These are phyloP conservation scores for Molanna angustata DNA, from an alignment of 2,888 invertebrate genomes.

Conservation along the genomic window DNA sequence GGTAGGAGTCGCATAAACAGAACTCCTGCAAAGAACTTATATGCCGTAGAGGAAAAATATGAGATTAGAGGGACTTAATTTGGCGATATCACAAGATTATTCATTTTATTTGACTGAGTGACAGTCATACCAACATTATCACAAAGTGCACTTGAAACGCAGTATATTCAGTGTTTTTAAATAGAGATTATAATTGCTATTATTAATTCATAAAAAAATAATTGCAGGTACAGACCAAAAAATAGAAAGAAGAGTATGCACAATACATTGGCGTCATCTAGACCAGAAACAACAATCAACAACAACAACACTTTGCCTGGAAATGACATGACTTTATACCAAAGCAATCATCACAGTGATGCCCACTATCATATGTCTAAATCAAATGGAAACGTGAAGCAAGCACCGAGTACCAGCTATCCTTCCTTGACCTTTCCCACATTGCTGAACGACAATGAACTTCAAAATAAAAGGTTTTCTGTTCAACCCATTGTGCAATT, in stretches of 20 bases:
- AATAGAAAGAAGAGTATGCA: constrained; percentile 54
- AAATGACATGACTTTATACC: constrained; percentile 20
- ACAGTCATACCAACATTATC: too few species aligned
- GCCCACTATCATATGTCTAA: constrained; percentile 41
- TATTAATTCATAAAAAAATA: constrained; percentile 6
- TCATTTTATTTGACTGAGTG: too few species aligned
- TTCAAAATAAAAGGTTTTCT: constrained; percentile 9
- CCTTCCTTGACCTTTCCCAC: constrained; percentile 34
- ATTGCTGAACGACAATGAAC: constrained; percentile 19
- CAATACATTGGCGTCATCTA: constrained; percentile 1
- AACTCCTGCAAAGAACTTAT: too few species aligned
- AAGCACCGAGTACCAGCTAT: too few species aligned
- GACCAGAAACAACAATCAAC: constrained; percentile 7
- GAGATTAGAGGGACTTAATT: too few species aligned
- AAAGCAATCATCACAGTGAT: constrained; percentile 27
- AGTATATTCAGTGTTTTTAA: too few species aligned
- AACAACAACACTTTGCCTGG: not conserved
- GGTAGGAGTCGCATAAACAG: too few species aligned
- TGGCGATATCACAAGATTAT: too few species aligned
- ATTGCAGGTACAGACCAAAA: constrained; percentile 59
- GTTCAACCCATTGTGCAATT: constrained; percentile 10
- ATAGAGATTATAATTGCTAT: too few species aligned
- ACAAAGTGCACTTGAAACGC: too few species aligned
- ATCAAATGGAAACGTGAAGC: constrained; percentile 37
- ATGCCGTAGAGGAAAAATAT: too few species aligned